A percentile compares a stretch with the other conserved stretches of the same genome.
Evolutionary conservation across 1,140 invertebrate genomes (phyloP).

Genomic region (Thalassaphorura encarpata): DNA sequence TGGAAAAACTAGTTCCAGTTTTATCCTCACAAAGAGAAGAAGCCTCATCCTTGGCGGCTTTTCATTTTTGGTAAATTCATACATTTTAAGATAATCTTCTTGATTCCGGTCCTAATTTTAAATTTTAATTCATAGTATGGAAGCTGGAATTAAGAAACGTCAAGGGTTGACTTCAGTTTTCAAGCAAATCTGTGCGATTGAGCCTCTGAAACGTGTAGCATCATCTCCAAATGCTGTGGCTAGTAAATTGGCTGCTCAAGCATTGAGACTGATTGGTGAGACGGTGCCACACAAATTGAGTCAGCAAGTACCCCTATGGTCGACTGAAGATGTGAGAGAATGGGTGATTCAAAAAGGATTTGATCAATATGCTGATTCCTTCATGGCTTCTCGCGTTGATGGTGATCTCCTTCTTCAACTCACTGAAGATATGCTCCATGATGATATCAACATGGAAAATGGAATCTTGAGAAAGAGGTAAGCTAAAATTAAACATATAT

Average conservation of each 20-base stretch:
- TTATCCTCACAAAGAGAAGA: slow-evolving; percentile 90
- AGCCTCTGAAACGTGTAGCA: slow-evolving; percentile 90
- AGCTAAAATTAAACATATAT: slow-evolving; percentile 1
- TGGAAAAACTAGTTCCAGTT: slow-evolving; percentile 86
- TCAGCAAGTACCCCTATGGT: slow-evolving; percentile 97
- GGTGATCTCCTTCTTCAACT: slow-evolving; percentile 93
- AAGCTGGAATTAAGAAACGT: slow-evolving; percentile 93
- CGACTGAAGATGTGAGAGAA: slow-evolving; percentile 86
- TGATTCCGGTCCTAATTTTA: slow-evolving; percentile 8
- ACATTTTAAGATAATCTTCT: not conserved
- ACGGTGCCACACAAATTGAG: slow-evolving; percentile 94
- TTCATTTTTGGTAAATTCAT: slow-evolving; percentile 72
- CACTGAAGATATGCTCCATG: slow-evolving; percentile 78
- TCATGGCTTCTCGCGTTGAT: slow-evolving; percentile 86
- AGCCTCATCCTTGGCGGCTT: slow-evolving; percentile 90
- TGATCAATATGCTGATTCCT: slow-evolving; percentile 65
- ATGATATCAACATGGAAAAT: slow-evolving; percentile 87
- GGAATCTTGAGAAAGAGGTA: slow-evolving; percentile 81
- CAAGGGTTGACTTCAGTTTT: slow-evolving; percentile 93
- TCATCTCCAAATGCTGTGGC: slow-evolving; percentile 96
- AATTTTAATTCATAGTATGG: slow-evolving; percentile 53
- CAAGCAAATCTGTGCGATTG: slow-evolving; percentile 86
- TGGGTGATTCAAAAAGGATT: slow-evolving; percentile 98
- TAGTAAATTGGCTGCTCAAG: slow-evolving; percentile 93
- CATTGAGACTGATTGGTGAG: slow-evolving; percentile 87